These are phyloP conservation scores for Danionella cerebrum DNA, from an alignment of 2,113 vertebrate genomes.

Conservation along the genomic window DNA sequence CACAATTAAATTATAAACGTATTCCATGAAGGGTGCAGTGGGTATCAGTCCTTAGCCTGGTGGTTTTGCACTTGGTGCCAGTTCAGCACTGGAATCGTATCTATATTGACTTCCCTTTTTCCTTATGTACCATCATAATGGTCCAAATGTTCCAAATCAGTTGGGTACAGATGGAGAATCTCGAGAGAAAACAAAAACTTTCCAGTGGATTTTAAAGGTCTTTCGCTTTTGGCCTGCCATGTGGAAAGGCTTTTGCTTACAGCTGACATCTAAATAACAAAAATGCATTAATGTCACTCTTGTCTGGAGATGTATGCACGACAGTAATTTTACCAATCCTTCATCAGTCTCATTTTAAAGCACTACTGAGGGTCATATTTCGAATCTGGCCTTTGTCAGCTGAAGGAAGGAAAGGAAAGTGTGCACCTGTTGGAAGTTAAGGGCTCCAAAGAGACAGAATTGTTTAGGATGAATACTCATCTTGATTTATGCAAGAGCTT, in stretches of 20 bases:
- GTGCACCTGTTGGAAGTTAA: conserved; percentile 19
- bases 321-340: conserved; percentile 7
- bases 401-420: neutral
- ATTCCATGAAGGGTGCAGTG: no score
- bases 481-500: conserved; percentile 33
- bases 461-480: conserved; percentile 25
- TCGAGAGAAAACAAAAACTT: neutral
- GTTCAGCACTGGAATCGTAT: conserved; percentile 11
- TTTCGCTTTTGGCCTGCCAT: neutral
- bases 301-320: neutral
- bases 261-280: conserved; percentile 10
- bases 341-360: conserved; percentile 20
- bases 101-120: conserved; percentile 12
- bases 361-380: conserved; percentile 18
- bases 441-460: conserved; percentile 17
- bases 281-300: neutral
- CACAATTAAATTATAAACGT: no score
- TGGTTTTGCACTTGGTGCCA: conserved; percentile 26
- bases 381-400: neutral
- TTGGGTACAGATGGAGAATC: conserved; percentile 5
- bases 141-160: conserved; percentile 13
- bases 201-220: neutral
- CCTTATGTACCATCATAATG: conserved; percentile 25
- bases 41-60: conserved; percentile 32
- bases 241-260: neutral